These are phyloP conservation scores for Sarcophaga variegata DNA, from an alignment of 2,888 invertebrate genomes.

Conservation along the genomic window DNA sequence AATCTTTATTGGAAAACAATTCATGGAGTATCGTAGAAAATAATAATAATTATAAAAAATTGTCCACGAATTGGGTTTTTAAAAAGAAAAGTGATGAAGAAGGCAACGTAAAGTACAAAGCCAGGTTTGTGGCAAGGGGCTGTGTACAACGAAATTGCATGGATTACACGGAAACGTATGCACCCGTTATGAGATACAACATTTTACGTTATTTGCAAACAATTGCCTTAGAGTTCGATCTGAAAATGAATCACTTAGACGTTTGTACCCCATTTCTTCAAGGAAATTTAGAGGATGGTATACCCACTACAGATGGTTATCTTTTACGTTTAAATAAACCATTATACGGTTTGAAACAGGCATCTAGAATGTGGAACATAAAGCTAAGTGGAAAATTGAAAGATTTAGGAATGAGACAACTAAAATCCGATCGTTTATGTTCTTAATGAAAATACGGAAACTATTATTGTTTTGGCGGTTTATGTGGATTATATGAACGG, in stretches of 20 bases:
- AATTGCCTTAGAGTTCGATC: neutral
- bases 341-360: slow-evolving; percentile 35
- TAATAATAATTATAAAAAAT: neutral
- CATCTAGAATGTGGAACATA: neutral
- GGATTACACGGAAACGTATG: slow-evolving; percentile 36
- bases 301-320: neutral
- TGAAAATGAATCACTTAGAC: neutral
- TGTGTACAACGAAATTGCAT: neutral
- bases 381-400: neutral
- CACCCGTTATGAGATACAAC: slow-evolving; percentile 34
- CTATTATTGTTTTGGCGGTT: neutral
- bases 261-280: neutral
- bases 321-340: slow-evolving; percentile 22
- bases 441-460: neutral
- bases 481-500: neutral
- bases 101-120: slow-evolving; percentile 7
- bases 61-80: slow-evolving; percentile 29
- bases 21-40: slow-evolving; percentile 1
- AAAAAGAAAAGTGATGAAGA: slow-evolving; percentile 18
- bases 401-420: neutral
- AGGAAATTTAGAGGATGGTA: neutral
- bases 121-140: slow-evolving; percentile 12
- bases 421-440: neutral
- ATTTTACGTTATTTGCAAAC: slow-evolving; percentile 3
- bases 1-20: slow-evolving; percentile 22